phyloP scores from a whole-genome alignment of 2,888 invertebrate species.

The Xestobium rufovillosum region DNA sequence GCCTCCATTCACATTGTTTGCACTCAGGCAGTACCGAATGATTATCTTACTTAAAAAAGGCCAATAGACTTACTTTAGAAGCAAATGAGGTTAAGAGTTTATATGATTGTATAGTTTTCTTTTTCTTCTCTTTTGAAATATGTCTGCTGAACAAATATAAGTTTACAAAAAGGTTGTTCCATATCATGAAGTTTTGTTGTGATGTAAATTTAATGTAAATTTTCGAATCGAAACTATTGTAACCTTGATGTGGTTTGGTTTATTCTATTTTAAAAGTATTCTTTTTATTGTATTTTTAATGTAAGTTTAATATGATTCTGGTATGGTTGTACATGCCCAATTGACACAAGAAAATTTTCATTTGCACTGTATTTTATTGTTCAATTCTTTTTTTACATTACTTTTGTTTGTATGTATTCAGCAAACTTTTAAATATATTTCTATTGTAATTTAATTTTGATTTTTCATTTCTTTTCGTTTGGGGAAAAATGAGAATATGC shows the following conservation, averaged over 20 bases:
- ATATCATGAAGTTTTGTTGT: slow-evolving; percentile 33
- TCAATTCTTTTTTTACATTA: slow-evolving; percentile 28
- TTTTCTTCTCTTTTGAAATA: no score
- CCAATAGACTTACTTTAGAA: slow-evolving; percentile 32
- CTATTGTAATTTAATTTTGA: slow-evolving; percentile 36
- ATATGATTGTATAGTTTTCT: no score
- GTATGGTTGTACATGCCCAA: slow-evolving; percentile 42
- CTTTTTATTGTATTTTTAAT: slow-evolving; percentile 12
- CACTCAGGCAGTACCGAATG: slow-evolving; percentile 50
- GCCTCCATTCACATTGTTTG: slow-evolving; percentile 86
- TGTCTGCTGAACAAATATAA: no score
- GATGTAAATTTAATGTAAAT: slow-evolving; percentile 35
- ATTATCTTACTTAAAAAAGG: slow-evolving; percentile 19
- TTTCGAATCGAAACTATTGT: slow-evolving; percentile 18
- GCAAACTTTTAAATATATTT: slow-evolving; percentile 40
- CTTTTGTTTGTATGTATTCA: slow-evolving; percentile 39
- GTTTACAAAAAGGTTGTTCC: slow-evolving; percentile 23
- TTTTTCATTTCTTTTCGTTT: slow-evolving; percentile 27
- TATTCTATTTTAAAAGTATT: slow-evolving; percentile 16
- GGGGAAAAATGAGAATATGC: no score
- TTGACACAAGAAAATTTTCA: slow-evolving; percentile 26
- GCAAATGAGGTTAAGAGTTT: slow-evolving; percentile 32
- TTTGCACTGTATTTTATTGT: slow-evolving; percentile 36
- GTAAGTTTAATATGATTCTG: slow-evolving; percentile 21
- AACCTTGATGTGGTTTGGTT: no score